Percentiles rank a stretch among this genome's conserved stretches.
These are phyloP conservation scores for Chloroceryle inda DNA, from an alignment of 2,797 vertebrate species.

Conservation along the genomic window DNA sequence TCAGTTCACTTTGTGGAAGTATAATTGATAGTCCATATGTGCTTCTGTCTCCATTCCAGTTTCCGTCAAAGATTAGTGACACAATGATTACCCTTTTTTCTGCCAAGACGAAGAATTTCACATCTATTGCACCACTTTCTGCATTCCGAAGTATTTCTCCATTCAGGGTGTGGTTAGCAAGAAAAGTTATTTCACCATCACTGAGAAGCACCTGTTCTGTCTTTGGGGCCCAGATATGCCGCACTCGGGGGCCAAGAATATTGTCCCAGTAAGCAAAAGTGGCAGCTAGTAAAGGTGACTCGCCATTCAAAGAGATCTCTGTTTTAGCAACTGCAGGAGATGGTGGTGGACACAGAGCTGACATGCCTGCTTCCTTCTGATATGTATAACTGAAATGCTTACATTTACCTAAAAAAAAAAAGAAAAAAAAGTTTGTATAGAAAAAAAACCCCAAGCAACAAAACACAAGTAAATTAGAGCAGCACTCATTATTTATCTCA, in stretches of 20 bases:
- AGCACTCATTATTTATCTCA: not conserved
- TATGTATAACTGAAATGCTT: not conserved
- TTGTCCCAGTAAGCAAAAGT: constrained; percentile 99
- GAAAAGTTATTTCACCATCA: constrained; percentile 94
- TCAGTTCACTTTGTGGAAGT: constrained; percentile 92
- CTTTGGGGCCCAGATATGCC: constrained; percentile 95
- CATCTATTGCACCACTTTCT: constrained; percentile 94
- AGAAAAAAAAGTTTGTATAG: not conserved
- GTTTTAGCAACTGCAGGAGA: constrained; percentile 97
- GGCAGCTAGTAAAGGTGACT: constrained; percentile 93
- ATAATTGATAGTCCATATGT: constrained; percentile 96
- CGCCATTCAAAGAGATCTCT: constrained; percentile 89
- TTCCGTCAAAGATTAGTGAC: constrained; percentile 97
- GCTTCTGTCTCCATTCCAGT: constrained; percentile 96
- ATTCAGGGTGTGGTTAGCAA: constrained; percentile 97
- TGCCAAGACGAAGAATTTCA: constrained; percentile 97
- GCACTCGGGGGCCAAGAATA: constrained; percentile 94
- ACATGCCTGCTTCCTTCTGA: constrained; percentile 82
- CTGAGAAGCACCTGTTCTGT: constrained; percentile 90
- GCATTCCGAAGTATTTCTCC: constrained; percentile 98
- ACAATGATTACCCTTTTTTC: constrained; percentile 98
- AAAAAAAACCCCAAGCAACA: not conserved
- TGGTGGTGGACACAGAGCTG: constrained; percentile 92
- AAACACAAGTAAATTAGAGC: not conserved
- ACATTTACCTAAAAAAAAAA: not conserved